Evolutionary conservation across 2,888 invertebrate species (phyloP), one percentile per base, ranked within the genome.

Genomic region (Thelaira solivaga): DNA sequence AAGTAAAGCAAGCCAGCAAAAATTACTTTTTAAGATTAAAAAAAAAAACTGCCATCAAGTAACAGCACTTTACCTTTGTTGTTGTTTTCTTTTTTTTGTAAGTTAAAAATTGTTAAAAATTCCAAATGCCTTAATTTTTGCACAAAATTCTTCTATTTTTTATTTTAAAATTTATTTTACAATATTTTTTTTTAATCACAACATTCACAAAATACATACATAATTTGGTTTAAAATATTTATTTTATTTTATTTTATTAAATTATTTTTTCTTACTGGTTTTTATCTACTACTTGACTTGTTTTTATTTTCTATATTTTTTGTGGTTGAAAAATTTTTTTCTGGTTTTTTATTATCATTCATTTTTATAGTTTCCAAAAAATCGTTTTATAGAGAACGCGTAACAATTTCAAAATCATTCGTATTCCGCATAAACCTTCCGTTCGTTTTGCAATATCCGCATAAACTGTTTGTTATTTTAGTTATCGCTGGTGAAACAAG

Each of bases 361-460:
- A 6, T 26, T 39, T 39, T 5, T 6, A 6, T 51, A 41, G 0
- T n/a, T 16, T 47, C 13, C 29, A 6, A 62, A 20, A 41, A 10
- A 45, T 18, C 24, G 39, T 29, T 4, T 34, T 22, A 18, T 31
- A 22, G 7, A 57, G 6, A 47, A 47, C 74, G n/a, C 39, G 36
- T 31, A 53, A 49, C 13, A 67, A 43, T 34, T 51, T 49, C 18
- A 43, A 36, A 7, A 57, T 39, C 43, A 41, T 51, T 49, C 61
- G 20, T 72, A 69, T 80, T 80, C 80, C 82, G 80, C 81, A 72
- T 80, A 76, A 83, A 82, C 82, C 82, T 82, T 85, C 86, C 86
- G 83, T 83, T 82, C 83, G 79, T 84, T 83, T 84, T 84, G 84
- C 85, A 85, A 82, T 85, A 83, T 83, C 82, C 84, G 83, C 82